Evolutionary conservation across 2,888 invertebrate genomes (phyloP).

Genomic region (Stenchaetothrips biformis): DNA sequence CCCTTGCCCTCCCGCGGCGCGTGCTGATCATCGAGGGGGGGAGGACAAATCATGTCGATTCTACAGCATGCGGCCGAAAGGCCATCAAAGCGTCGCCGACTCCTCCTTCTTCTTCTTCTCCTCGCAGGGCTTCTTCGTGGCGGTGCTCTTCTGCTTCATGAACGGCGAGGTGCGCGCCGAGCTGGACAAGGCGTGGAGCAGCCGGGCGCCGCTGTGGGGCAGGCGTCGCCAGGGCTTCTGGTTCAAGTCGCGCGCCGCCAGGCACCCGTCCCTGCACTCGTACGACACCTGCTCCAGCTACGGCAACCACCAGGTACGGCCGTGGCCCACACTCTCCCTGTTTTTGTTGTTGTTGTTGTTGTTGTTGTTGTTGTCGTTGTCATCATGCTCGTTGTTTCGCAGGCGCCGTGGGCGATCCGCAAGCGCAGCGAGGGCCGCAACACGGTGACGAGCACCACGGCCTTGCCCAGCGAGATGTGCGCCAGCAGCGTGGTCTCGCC

Average conservation of each 20-base stretch:
- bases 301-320: constrained; percentile 1
- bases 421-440: constrained; percentile 21
- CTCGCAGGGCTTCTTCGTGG: constrained; percentile 57
- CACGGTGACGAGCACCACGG: constrained; percentile 23
- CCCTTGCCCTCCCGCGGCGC: neutral
- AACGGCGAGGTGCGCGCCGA: constrained; percentile 58
- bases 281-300: constrained; percentile 18
- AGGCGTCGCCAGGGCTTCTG: neutral
- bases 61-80: no score
- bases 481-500: neutral
- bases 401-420: constrained; percentile 16
- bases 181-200: constrained; percentile 40
- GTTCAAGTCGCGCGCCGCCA: constrained; percentile 1
- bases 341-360: no score
- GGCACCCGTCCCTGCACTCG: neutral
- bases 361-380: no score
- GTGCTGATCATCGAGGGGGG: no score
- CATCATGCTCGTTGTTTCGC: no score
- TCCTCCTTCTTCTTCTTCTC: neutral
- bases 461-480: constrained; percentile 17
- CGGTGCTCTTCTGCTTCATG: constrained; percentile 59
- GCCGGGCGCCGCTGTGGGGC: constrained; percentile 9
- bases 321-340: no score
- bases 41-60: no score
- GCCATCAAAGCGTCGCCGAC: no score